Conservation (phyloP, 2,888 invertebrate genomes). For the Cyaniris semiargus region DNA sequence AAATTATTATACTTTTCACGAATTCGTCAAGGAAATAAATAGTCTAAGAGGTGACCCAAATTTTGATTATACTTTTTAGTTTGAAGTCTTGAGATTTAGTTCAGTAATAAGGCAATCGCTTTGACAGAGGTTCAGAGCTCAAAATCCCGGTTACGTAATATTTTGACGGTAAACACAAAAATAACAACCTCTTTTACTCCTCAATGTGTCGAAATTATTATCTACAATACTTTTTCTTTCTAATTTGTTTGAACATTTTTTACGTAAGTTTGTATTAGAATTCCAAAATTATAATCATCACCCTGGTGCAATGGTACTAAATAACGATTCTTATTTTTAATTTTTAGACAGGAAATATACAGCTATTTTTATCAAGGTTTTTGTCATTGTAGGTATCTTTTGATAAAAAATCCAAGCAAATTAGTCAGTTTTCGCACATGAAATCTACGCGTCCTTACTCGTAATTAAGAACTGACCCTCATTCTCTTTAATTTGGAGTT, state of each 20-base stretch:
- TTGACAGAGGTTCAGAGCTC: background rate
- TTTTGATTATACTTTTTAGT: slow-evolving; percentile 5
- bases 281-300: no score
- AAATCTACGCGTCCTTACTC: background rate
- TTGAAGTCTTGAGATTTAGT: background rate
- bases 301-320: no score
- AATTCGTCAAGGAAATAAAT: slow-evolving; percentile 16
- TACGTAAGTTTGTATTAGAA: no score
- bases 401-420: no score
- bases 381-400: no score
- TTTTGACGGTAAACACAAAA: background rate
- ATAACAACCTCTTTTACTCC: background rate
- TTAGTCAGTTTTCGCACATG: background rate
- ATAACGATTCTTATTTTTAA: no score
- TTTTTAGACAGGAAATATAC: no score
- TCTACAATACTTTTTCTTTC: no score
- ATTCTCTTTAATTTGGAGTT: no score
- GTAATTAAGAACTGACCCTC: background rate
- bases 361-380: no score
- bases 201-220: background rate
- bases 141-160: background rate
- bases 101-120: slow-evolving; percentile 21
- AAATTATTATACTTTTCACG: slow-evolving; percentile 2
- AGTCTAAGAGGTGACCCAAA: slow-evolving; percentile 5
- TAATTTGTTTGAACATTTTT: no score